A percentile compares a stretch with the other conserved stretches of the same genome.
phyloP scores from a whole-genome alignment of 2,888 invertebrate species.

The Pycnomerus fuliginosus region DNA sequence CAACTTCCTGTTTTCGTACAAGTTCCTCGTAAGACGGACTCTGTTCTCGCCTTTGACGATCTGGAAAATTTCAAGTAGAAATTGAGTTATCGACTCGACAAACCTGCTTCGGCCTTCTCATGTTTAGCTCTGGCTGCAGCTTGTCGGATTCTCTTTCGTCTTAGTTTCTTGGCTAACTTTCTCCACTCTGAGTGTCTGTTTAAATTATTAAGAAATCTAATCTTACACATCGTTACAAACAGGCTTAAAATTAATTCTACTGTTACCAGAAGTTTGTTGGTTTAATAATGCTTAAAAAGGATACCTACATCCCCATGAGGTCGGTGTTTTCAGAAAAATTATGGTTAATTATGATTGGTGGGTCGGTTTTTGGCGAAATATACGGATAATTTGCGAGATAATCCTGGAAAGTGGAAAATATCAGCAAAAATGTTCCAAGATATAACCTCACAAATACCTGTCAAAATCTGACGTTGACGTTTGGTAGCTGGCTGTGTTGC shows the following conservation, averaged over 20 bases:
- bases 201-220: conserved; percentile 49
- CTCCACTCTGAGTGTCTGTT: conserved; percentile 71
- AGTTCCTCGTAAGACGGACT: conserved; percentile 57
- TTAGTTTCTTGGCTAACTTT: conserved; percentile 68
- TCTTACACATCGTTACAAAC: conserved; percentile 22
- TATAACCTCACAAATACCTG: too few relatives aligned
- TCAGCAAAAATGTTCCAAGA: too few relatives aligned
- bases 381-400: too few relatives aligned
- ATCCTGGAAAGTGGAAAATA: too few relatives aligned
- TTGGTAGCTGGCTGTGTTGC: too few relatives aligned
- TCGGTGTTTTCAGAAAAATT: too few relatives aligned
- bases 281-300: conserved; percentile 41
- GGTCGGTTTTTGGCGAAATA: too few relatives aligned
- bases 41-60: conserved; percentile 45
- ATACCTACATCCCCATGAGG: conserved; percentile 52
- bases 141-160: conserved; percentile 67
- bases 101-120: conserved; percentile 50
- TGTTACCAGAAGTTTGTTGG: conserved; percentile 6
- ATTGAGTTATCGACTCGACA: conserved; percentile 10
- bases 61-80: conserved; percentile 39
- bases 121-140: conserved; percentile 61
- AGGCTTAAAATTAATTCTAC: conserved; percentile 9
- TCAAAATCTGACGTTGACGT: too few relatives aligned
- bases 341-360: too few relatives aligned
- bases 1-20: conserved; percentile 56